Evolutionary conservation across 2,888 invertebrate species (phyloP), one percentile per base, ranked within the genome.

Genomic region (Thymelicus sylvestris): DNA sequence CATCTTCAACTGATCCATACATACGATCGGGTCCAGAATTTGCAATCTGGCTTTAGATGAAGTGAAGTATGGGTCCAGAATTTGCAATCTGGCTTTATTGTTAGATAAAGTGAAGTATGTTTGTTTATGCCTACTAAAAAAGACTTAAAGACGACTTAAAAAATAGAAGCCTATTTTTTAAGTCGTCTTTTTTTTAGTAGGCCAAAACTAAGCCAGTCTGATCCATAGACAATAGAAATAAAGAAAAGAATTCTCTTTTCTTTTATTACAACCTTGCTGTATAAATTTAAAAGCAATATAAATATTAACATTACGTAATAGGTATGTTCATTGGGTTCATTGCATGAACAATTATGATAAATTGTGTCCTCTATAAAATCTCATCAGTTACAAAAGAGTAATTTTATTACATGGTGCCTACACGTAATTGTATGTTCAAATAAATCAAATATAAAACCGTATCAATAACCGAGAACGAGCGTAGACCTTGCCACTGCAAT

Each of bases 391-490:
- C 48, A 65, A 64, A 70, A 60, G 47, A 31, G 39, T 65, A 57
- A 65, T 60, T 39, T 64, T 59, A 69, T 63, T 63, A 52, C 31
- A 66, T 55, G 64, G 6, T 50, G 44, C 44, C 44, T 44, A 15
- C 68, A 63, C 72, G 61, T 71, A 77, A 82, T 79, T 78, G 78
- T 78, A 78, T 76, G 75, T 74, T 76, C 77, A 79, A 83, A 89
- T 89, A 89, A 88, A 88, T 89, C 87, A 89, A 61, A 83, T 83
- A 82, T 83, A 84, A 83, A 86, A 84, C 83, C 83, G 78, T 85
- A 84, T 82, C 86, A 83, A 81, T 83, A 83, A 83, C 83, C 72
- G 80, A 77, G 75, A 79, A 78, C 81, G 78, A 77, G 81, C 79
- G 80, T 81, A 80, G 80, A 81, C 80, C 81, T 80, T 76, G 70